phyloP scores from a whole-genome alignment of 2,113 vertebrate genomes.

The Phrynosoma blainvillii region DNA sequence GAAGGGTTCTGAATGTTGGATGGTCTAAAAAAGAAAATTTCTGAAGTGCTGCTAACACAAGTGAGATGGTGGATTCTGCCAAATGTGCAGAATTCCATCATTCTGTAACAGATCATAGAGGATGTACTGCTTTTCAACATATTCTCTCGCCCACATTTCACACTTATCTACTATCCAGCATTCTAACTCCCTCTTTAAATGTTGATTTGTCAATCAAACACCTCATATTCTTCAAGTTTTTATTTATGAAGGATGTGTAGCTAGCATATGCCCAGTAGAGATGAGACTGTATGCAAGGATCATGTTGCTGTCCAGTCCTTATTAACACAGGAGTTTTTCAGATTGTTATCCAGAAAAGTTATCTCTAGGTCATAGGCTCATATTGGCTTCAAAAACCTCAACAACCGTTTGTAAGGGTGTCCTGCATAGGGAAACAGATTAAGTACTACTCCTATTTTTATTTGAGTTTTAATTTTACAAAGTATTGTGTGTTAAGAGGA shows the following conservation, averaged over 20 bases:
- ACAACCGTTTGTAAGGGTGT: constrained; percentile 52
- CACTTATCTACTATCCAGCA: background rate
- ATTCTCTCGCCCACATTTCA: background rate
- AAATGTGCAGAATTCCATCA: background rate
- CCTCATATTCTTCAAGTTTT: background rate
- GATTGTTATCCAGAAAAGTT: constrained; percentile 51
- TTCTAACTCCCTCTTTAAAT: background rate
- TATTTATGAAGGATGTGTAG: background rate
- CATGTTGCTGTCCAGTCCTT: constrained; percentile 37
- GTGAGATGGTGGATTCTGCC: no score
- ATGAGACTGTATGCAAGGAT: background rate
- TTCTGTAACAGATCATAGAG: background rate
- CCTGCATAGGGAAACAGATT: constrained; percentile 57
- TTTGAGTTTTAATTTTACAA: constrained; percentile 52
- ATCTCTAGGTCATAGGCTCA: constrained; percentile 48
- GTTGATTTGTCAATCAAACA: background rate
- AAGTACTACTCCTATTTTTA: constrained; percentile 51
- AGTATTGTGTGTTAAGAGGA: background rate
- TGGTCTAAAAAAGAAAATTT: no score
- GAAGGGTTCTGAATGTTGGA: no score
- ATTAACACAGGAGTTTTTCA: constrained; percentile 59
- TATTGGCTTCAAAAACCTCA: constrained; percentile 60
- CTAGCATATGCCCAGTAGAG: background rate
- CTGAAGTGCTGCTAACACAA: background rate
- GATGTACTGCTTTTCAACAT: background rate